Conservation (phyloP, 2,888 invertebrate genomes). For the Trachelus tabidus region DNA sequence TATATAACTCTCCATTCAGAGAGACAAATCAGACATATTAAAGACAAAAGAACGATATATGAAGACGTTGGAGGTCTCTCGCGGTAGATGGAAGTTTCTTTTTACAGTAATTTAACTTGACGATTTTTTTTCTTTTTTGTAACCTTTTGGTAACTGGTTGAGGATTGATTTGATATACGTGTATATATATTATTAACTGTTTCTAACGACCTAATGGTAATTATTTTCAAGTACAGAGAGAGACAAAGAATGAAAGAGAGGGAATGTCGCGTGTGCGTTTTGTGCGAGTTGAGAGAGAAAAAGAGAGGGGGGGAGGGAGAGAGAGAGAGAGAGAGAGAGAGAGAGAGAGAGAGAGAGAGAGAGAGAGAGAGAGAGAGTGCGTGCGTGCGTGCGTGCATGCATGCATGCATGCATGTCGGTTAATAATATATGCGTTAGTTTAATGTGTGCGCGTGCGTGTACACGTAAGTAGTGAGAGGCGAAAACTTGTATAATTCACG, state of each 20-base stretch:
- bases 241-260: slow-evolving; percentile 20
- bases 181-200: slow-evolving; percentile 52
- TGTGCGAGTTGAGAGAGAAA: slow-evolving; percentile 9
- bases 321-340: not conserved
- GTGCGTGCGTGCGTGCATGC: too few species aligned
- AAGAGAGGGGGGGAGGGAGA: slow-evolving; percentile 10
- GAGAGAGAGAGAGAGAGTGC: too few species aligned
- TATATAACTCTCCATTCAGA: not conserved
- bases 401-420: not conserved
- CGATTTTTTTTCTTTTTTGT: slow-evolving; percentile 48
- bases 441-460: not conserved
- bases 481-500: not conserved
- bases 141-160: slow-evolving; percentile 51
- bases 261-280: slow-evolving; percentile 14
- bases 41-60: not conserved
- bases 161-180: slow-evolving; percentile 55
- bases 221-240: slow-evolving; percentile 34
- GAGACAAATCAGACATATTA: not conserved
- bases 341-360: too few species aligned
- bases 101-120: slow-evolving; percentile 54
- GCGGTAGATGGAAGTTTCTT: slow-evolving; percentile 46
- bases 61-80: slow-evolving; percentile 32
- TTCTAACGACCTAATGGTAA: slow-evolving; percentile 56
- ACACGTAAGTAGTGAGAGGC: not conserved
- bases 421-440: not conserved